phyloP scores from a whole-genome alignment of 2,113 vertebrate genomes.

The Sylvicapra grimmia region DNA sequence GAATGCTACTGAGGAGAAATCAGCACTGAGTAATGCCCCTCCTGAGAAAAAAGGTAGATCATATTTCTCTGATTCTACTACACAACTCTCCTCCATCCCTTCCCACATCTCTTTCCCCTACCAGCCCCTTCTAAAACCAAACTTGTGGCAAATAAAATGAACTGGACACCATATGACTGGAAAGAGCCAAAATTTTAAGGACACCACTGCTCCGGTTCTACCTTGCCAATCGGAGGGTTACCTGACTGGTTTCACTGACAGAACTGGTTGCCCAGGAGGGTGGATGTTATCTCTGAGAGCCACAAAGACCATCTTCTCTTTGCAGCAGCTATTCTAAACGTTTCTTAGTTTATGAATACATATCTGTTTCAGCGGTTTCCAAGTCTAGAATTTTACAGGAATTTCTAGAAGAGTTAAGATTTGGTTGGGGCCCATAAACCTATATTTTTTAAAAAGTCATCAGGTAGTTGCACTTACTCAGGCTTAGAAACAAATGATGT shows the following conservation, averaged over 20 bases:
- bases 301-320: constrained; percentile 26
- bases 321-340: neutral
- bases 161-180: neutral
- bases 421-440: neutral
- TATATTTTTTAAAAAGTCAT: constrained; percentile 2
- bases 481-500: neutral
- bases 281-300: constrained; percentile 9
- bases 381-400: neutral
- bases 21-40: neutral
- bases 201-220: neutral
- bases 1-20: neutral
- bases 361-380: neutral
- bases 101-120: neutral
- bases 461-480: neutral
- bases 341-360: neutral
- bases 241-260: constrained; percentile 59
- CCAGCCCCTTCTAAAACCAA: neutral
- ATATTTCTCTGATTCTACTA: neutral
- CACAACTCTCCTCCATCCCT: neutral
- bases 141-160: neutral
- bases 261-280: constrained; percentile 41
- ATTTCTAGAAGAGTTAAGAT: neutral
- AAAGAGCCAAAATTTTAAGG: neutral
- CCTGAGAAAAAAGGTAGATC: neutral
- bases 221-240: neutral